A percentile compares a stretch with the other conserved stretches of the same genome.
Conservation (phyloP, 2,888 invertebrate species). For the Boloria euphrosyne region DNA sequence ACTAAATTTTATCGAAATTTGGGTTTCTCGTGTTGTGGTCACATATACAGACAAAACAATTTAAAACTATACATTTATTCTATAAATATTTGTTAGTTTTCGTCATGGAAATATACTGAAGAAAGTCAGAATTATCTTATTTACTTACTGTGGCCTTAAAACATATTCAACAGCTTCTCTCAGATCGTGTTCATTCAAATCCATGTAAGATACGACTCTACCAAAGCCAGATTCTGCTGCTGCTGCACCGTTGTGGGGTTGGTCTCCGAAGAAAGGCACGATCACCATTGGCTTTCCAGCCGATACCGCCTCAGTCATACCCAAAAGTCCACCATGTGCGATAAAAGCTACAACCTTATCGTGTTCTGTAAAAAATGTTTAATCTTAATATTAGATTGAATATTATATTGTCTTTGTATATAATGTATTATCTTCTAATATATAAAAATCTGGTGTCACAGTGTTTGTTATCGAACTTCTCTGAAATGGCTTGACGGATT, state of each 20-base stretch:
- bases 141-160: constrained; percentile 79
- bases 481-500: too few relatives aligned
- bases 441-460: too few relatives aligned
- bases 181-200: constrained; percentile 77
- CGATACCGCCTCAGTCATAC: constrained; percentile 83
- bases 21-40: too few relatives aligned
- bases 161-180: constrained; percentile 74
- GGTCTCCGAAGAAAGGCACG: constrained; percentile 85
- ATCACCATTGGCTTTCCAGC: constrained; percentile 84
- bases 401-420: too few relatives aligned
- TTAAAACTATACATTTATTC: too few relatives aligned
- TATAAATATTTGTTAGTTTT: too few relatives aligned
- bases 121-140: not conserved
- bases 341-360: constrained; percentile 83
- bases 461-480: too few relatives aligned
- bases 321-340: constrained; percentile 83
- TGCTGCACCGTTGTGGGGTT: constrained; percentile 80
- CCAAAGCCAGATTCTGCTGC: constrained; percentile 78
- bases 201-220: constrained; percentile 71
- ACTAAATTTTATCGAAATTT: too few relatives aligned
- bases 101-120: not conserved
- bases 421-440: too few relatives aligned
- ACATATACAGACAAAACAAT: too few relatives aligned
- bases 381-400: too few relatives aligned
- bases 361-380: constrained; percentile 70